phyloP scores from a whole-genome alignment of 2,888 invertebrate genomes.

The Hydrotaea diabolus region DNA sequence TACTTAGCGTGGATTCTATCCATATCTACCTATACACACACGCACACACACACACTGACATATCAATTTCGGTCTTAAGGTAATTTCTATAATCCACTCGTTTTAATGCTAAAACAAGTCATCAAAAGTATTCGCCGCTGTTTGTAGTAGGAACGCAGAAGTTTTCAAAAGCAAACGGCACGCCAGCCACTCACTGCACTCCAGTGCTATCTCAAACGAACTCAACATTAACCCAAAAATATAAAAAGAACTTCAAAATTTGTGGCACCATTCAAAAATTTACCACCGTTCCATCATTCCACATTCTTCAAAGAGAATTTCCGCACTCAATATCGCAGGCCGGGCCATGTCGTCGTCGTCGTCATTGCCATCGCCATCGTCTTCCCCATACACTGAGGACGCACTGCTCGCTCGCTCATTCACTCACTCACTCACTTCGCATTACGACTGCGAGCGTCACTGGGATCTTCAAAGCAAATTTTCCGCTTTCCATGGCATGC shows the following conservation, averaged over 20 bases:
- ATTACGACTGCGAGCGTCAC: background rate
- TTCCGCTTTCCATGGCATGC: constrained; percentile 39
- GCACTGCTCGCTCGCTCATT: too few species aligned
- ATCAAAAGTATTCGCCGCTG: constrained; percentile 53
- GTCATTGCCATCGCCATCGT: background rate
- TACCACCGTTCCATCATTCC: constrained; percentile 39
- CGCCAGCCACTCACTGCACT: too few species aligned
- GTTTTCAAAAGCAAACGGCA: background rate
- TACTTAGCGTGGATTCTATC: background rate
- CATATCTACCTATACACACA: too few species aligned
- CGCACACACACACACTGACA: background rate
- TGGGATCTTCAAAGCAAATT: constrained; percentile 33
- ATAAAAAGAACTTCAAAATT: constrained; percentile 31
- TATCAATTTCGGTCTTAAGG: background rate
- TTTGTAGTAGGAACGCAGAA: constrained; percentile 50
- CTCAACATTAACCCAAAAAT: constrained; percentile 28
- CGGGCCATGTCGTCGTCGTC: constrained; percentile 12
- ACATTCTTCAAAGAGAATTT: constrained; percentile 39
- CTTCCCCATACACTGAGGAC: too few species aligned
- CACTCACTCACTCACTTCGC: constrained; percentile 9
- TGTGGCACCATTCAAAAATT: constrained; percentile 41
- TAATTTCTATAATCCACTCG: background rate
- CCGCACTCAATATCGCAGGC: constrained; percentile 29
- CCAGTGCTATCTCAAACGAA: too few species aligned
- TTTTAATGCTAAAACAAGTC: constrained; percentile 68